These are phyloP conservation scores for Daphoenositta chrysoptera DNA, from an alignment of 2,113 vertebrate species.

Conservation along the genomic window DNA sequence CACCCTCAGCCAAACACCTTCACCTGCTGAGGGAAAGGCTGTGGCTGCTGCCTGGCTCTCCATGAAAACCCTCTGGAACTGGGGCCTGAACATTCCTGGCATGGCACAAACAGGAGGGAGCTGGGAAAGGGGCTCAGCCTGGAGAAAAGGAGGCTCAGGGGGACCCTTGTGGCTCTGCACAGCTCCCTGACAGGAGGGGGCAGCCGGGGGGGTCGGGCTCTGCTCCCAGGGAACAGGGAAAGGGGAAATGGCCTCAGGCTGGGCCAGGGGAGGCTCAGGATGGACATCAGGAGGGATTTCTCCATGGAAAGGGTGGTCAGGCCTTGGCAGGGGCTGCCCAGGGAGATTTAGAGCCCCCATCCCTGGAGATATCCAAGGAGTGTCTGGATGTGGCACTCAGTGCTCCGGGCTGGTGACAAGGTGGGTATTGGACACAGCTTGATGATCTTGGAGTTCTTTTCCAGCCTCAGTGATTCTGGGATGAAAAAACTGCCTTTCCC, in stretches of 20 bases:
- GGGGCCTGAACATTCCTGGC: rapidly evolving
- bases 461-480: not conserved
- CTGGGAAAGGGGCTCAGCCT: not conserved
- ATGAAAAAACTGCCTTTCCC: not conserved
- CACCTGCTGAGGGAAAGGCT: not conserved
- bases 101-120: not conserved
- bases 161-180: not conserved
- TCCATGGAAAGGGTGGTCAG: rapidly evolving
- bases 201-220: rapidly evolving
- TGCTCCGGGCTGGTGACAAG: not conserved
- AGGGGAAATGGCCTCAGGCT: not conserved
- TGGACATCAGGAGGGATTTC: not conserved
- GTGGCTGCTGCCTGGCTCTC: not conserved
- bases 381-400: not conserved
- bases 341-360: rapidly evolving
- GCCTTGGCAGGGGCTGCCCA: rapidly evolving
- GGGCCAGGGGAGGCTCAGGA: not conserved
- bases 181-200: not conserved
- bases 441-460: not conserved
- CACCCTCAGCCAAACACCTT: not conserved
- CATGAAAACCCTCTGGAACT: not conserved
- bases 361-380: not conserved
- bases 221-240: not conserved
- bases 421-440: rapidly evolving
- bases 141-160: not conserved